Evolutionary conservation across 2,113 vertebrate genomes (phyloP).

Genomic region (Chrysemys picta): DNA sequence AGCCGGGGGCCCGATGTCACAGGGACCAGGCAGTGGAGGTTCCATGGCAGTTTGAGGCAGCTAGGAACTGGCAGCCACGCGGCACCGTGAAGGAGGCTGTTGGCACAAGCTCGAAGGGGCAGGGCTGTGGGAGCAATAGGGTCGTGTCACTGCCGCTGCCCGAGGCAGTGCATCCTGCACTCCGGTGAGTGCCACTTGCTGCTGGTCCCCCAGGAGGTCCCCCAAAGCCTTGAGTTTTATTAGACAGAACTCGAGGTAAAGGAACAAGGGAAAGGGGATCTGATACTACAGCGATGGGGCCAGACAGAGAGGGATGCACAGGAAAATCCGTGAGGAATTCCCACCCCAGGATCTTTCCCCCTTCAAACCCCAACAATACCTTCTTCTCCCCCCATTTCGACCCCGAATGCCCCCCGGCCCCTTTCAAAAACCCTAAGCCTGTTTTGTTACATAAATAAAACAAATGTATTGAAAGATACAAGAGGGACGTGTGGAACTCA

Average conservation of each 20-base stretch:
- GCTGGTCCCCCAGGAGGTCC: neutral
- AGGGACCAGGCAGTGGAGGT: neutral
- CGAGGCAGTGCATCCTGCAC: neutral
- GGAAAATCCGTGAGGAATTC: neutral
- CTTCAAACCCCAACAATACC: too few species aligned
- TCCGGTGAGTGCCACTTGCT: neutral
- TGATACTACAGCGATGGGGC: neutral
- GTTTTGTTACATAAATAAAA: neutral
- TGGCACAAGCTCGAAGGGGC: neutral
- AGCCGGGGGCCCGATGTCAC: neutral
- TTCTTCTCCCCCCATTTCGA: neutral
- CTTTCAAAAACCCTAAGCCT: neutral
- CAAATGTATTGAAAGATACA: neutral
- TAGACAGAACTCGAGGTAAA: neutral
- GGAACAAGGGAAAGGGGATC: neutral
- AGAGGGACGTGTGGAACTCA: neutral
- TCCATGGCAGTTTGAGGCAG: neutral
- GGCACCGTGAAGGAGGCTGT: neutral
- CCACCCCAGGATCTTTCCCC: neutral
- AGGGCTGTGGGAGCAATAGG: neutral
- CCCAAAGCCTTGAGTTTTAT: neutral
- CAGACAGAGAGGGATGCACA: neutral
- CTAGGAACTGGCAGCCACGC: neutral
- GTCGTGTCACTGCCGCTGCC: neutral
- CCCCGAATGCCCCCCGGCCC: neutral